Evolutionary conservation across 2,113 vertebrate genomes (phyloP).

Genomic region (Cynopterus brachyotis): DNA sequence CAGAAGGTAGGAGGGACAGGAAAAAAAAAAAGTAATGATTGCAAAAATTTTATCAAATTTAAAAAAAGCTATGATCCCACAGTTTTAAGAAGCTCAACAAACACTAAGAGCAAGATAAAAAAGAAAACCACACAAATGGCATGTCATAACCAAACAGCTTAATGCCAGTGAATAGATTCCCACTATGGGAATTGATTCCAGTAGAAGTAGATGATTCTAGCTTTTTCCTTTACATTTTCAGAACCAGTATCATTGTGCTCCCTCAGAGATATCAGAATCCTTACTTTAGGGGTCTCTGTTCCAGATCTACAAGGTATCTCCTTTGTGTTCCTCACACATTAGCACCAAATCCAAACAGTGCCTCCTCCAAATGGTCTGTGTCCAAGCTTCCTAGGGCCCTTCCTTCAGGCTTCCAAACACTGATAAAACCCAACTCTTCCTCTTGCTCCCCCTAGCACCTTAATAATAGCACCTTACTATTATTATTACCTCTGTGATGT

Average conservation of each 20-base stretch:
- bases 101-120: background rate
- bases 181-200: background rate
- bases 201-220: background rate
- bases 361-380: background rate
- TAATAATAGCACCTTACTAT: too few relatives aligned
- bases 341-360: background rate
- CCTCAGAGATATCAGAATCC: background rate
- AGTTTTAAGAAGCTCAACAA: background rate
- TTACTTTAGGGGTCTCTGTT: background rate
- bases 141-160: background rate
- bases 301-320: background rate
- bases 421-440: background rate
- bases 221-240: background rate
- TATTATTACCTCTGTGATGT: background rate
- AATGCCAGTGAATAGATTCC: background rate
- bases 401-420: background rate
- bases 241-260: background rate
- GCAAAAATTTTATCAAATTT: background rate
- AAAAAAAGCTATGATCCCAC: background rate
- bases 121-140: background rate
- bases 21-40: background rate
- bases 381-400: background rate
- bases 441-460: background rate
- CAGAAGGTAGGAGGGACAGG: background rate
- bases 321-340: background rate